Conservation (phyloP, 2,797 vertebrate species). For the Eptatretus atami region DNA sequence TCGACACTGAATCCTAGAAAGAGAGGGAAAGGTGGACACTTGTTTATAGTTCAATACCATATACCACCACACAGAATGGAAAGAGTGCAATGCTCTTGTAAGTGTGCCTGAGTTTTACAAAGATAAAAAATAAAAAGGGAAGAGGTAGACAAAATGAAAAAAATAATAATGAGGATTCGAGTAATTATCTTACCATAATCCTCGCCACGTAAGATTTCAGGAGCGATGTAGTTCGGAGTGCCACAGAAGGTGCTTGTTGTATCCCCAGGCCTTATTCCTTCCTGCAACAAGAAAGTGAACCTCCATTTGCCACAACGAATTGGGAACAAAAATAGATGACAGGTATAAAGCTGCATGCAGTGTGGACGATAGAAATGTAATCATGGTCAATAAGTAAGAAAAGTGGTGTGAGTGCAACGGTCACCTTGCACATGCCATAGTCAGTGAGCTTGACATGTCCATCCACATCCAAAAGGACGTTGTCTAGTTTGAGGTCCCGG, state of each 20-base stretch:
- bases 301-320: background rate
- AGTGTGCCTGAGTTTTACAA: no score
- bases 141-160: no score
- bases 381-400: no score
- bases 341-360: no score
- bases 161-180: background rate
- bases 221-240: constrained; percentile 88
- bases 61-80: no score
- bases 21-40: no score
- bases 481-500: constrained; percentile 82
- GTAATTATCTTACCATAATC: constrained; percentile 42
- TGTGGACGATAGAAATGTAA: no score
- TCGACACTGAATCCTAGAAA: constrained; percentile 68
- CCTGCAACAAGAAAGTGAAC: constrained; percentile 18
- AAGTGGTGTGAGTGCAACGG: background rate
- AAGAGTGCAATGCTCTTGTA: no score
- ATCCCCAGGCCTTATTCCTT: constrained; percentile 78
- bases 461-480: constrained; percentile 66
- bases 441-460: constrained; percentile 93
- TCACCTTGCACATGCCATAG: constrained; percentile 95
- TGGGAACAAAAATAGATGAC: no score
- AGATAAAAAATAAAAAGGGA: background rate
- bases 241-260: constrained; percentile 96
- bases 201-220: constrained; percentile 78
- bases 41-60: no score